phyloP scores from a whole-genome alignment of 2,888 invertebrate species.

The Alsophila aescularia region DNA sequence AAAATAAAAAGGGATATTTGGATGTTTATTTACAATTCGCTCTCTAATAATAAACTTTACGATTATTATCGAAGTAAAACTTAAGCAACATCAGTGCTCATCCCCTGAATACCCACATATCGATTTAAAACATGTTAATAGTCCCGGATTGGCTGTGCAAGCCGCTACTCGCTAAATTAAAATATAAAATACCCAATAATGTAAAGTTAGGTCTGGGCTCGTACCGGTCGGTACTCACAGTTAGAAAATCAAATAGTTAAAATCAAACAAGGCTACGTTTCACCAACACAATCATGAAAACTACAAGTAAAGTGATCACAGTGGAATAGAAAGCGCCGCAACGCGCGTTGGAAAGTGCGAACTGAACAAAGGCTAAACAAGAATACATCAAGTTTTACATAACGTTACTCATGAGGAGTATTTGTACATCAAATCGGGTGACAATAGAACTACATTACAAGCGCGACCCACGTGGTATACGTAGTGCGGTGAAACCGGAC shows the following conservation, averaged over 20 bases:
- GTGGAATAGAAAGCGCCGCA: constrained; percentile 47
- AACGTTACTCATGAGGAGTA: constrained; percentile 43
- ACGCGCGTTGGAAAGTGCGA: constrained; percentile 12
- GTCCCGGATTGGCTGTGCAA: constrained; percentile 67
- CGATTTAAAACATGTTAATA: constrained; percentile 77
- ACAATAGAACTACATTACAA: constrained; percentile 10
- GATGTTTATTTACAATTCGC: constrained; percentile 83
- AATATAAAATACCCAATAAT: constrained; percentile 77
- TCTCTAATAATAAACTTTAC: constrained; percentile 78
- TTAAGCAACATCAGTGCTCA: constrained; percentile 73
- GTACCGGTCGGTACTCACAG: constrained; percentile 63
- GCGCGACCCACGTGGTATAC: neutral
- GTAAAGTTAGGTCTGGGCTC: constrained; percentile 61
- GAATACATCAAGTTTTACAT: constrained; percentile 14
- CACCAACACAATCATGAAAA: constrained; percentile 51
- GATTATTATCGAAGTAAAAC: constrained; percentile 79
- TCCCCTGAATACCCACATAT: constrained; percentile 74
- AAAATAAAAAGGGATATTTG: constrained; percentile 82
- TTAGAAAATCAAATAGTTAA: constrained; percentile 51
- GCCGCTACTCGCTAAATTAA: constrained; percentile 70
- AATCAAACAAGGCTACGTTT: constrained; percentile 44
- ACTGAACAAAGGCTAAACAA: constrained; percentile 1
- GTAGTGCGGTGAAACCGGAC: constrained; percentile 48
- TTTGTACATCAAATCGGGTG: constrained; percentile 63
- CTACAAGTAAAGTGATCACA: constrained; percentile 54